Percentiles rank a stretch among this genome's conserved stretches.
phyloP scores from a whole-genome alignment of 2,888 invertebrate genomes.

The Meloe dianella region DNA sequence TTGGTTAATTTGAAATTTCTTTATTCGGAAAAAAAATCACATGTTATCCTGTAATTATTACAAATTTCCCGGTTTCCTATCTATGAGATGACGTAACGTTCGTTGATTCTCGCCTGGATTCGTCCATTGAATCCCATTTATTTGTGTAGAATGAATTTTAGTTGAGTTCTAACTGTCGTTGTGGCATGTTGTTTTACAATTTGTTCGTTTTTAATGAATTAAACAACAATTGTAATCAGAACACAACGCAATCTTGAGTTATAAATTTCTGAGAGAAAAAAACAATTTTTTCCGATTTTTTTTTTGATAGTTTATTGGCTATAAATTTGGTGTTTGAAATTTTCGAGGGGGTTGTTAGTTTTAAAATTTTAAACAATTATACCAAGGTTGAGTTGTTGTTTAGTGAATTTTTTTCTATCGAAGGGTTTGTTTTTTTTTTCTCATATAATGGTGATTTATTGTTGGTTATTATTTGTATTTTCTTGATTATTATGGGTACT shows the following conservation, averaged over 20 bases:
- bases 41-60: conserved; percentile 1
- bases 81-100: conserved; percentile 24
- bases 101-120: conserved; percentile 23
- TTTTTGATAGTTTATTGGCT: background rate
- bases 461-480: background rate
- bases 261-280: background rate
- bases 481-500: conserved; percentile 11
- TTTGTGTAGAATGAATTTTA: conserved; percentile 27
- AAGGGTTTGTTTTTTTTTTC: background rate
- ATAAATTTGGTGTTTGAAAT: background rate
- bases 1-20: background rate
- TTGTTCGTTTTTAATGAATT: background rate
- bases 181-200: conserved; percentile 14
- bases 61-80: conserved; percentile 31
- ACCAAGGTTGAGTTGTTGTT: background rate
- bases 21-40: background rate
- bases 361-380: background rate
- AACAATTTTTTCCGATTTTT: background rate
- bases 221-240: background rate
- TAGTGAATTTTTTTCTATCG: background rate
- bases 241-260: background rate
- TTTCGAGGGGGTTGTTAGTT: background rate
- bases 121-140: conserved; percentile 30
- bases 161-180: conserved; percentile 29
- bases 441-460: background rate